phyloP scores from a whole-genome alignment of 2,888 invertebrate species.

The Phorcus lineatus region DNA sequence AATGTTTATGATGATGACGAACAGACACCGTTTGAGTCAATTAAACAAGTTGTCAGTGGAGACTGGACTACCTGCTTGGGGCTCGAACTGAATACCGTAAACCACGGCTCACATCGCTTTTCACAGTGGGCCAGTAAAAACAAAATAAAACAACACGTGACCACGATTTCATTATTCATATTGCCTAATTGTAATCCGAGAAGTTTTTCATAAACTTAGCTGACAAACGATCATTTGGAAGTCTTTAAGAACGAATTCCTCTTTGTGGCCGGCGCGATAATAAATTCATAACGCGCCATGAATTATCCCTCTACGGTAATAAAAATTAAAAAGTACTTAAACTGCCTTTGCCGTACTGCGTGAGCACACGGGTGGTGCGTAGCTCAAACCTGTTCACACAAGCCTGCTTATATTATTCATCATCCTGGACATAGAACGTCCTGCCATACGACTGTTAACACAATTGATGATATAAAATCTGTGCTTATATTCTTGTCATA shows the following conservation, averaged over 20 bases:
- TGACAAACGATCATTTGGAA: background rate
- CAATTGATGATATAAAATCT: too few species aligned
- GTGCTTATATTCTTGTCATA: too few species aligned
- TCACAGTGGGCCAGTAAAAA: conserved; percentile 12
- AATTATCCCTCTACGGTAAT: conserved; percentile 4
- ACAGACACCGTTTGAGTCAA: background rate
- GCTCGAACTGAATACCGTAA: background rate
- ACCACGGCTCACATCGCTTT: background rate
- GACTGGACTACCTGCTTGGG: background rate
- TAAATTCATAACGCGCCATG: conserved; percentile 8
- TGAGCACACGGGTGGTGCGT: too few species aligned
- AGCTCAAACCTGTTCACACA: too few species aligned
- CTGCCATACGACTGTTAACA: too few species aligned
- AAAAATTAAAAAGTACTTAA: background rate
- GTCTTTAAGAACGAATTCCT: background rate
- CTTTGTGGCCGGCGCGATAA: background rate
- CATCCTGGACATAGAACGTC: too few species aligned
- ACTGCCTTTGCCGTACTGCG: too few species aligned
- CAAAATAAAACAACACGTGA: conserved; percentile 21
- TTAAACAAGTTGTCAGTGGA: conserved; percentile 6
- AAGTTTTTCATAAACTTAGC: background rate
- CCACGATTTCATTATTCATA: conserved; percentile 13
- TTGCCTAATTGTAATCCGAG: conserved; percentile 19
- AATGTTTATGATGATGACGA: conserved; percentile 7
- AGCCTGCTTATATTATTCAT: too few species aligned